Evolutionary conservation across 1,140 invertebrate species (phyloP), one percentile per base, ranked within the genome.

Genomic region (Drosophila mojavensis): DNA sequence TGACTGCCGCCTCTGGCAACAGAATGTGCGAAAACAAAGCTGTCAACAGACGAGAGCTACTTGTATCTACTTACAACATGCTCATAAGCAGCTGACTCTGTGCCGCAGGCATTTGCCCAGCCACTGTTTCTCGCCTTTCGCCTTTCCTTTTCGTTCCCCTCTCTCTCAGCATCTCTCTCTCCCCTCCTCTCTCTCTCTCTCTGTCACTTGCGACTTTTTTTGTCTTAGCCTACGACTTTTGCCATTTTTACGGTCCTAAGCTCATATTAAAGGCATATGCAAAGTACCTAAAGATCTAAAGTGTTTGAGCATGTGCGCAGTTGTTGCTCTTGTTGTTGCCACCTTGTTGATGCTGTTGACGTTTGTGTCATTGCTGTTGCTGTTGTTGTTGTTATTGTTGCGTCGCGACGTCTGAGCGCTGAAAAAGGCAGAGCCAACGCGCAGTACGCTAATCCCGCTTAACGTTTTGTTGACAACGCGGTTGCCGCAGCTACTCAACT

Each of bases 221-320:
- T 79, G 79, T 88, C 66, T 77, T 68, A 63, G 56, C 53, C 70
- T 71, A 39, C 72, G 83, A 80, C 73, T 83, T 86, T 77, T 88
- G 83, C 83, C 79, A 88, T 86, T 88, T 88, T 86, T 88, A 88
- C 56, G 84, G 75, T 75, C 65, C 75, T 86, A 83, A 86, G 83
- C 77, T 51, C 76, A 74, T 78, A 86, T 86, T 86, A 88, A 88
- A 83, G 83, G 76, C 83, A 83, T 86, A 86, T 86, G 83, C 77
- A 88, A 89, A 88, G 76, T 76, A 78, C 75, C 60, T 71, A 48
- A 50, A 48, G 50, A 67, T 54, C 64, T 55, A 61, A 55, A 59
- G 64, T 41, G 30, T 60, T 30, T 33, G 28, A n/a, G 51, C 51
- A 66, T 39, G 66, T 76, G 28, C 64, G 4, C n/a, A 54, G 11